Evolutionary conservation across 2,888 invertebrate genomes (phyloP).

Genomic region (Eilema caniola): DNA sequence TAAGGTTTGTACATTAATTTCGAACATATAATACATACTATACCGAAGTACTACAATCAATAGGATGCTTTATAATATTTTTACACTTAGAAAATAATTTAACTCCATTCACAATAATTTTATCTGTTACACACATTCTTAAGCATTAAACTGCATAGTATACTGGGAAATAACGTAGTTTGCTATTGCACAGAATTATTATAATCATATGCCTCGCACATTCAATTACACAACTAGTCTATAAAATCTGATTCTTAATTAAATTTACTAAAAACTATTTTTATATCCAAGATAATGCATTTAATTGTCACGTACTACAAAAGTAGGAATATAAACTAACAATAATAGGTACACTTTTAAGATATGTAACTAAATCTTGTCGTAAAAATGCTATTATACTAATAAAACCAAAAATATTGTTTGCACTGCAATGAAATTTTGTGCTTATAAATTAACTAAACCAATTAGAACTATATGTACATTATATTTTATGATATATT

Average conservation of each 20-base stretch:
- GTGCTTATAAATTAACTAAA: constrained; percentile 50
- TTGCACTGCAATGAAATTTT: constrained; percentile 52
- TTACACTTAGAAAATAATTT: constrained; percentile 35
- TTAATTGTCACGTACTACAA: constrained; percentile 45
- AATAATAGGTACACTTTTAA: constrained; percentile 30
- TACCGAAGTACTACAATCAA: constrained; percentile 29
- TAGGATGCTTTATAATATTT: constrained; percentile 28
- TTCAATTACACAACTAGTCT: constrained; percentile 33
- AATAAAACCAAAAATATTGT: constrained; percentile 37
- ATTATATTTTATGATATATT: constrained; percentile 30
- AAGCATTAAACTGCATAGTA: constrained; percentile 34
- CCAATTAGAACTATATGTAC: constrained; percentile 42
- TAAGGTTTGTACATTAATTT: constrained; percentile 62
- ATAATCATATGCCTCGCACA: constrained; percentile 45
- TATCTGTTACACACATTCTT: constrained; percentile 23
- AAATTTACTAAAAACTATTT: constrained; percentile 36
- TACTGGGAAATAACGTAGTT: constrained; percentile 40
- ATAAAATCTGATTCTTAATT: constrained; percentile 32
- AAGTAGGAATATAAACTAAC: constrained; percentile 36
- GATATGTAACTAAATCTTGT: constrained; percentile 37
- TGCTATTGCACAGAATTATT: constrained; percentile 55
- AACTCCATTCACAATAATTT: constrained; percentile 41
- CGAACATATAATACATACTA: constrained; percentile 29
- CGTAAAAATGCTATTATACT: constrained; percentile 39
- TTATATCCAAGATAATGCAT: constrained; percentile 39